phyloP scores from a whole-genome alignment of 2,888 invertebrate species.

The Cenopis cana region DNA sequence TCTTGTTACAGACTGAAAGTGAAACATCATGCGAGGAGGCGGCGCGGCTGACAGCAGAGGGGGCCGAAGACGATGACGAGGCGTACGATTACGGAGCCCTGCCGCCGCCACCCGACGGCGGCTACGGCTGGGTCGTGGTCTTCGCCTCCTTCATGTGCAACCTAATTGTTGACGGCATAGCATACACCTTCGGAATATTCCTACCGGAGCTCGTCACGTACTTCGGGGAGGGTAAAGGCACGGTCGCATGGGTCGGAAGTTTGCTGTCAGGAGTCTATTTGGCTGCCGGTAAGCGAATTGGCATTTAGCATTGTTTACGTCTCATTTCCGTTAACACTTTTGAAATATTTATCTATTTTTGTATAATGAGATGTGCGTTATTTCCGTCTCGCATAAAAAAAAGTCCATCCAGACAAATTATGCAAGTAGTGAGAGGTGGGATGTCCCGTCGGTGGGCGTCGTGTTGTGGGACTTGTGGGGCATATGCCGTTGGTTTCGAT shows the following conservation, averaged over 20 bases:
- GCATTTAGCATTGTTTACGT: slow-evolving; percentile 29
- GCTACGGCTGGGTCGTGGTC: slow-evolving; percentile 97
- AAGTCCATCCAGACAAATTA: neutral
- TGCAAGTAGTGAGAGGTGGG: neutral
- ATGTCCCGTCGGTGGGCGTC: too few relatives aligned
- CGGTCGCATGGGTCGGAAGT: slow-evolving; percentile 97
- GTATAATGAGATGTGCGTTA: slow-evolving; percentile 31
- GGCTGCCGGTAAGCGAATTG: slow-evolving; percentile 89
- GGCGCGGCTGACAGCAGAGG: slow-evolving; percentile 90
- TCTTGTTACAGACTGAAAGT: slow-evolving; percentile 90
- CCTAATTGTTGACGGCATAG: slow-evolving; percentile 98
- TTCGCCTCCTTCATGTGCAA: slow-evolving; percentile 99
- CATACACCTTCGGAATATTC: slow-evolving; percentile 99
- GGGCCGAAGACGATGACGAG: slow-evolving; percentile 86
- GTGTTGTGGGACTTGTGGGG: too few relatives aligned
- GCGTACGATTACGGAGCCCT: slow-evolving; percentile 89
- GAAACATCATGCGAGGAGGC: slow-evolving; percentile 95
- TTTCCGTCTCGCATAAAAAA: neutral
- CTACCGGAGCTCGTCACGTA: slow-evolving; percentile 91
- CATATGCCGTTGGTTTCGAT: too few relatives aligned
- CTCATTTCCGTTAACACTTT: slow-evolving; percentile 17
- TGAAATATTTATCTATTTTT: slow-evolving; percentile 29
- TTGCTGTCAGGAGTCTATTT: slow-evolving; percentile 98
- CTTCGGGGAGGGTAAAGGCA: slow-evolving; percentile 94
- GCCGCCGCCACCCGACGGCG: slow-evolving; percentile 95